Evolutionary conservation across 2,888 invertebrate species (phyloP).

Genomic region (Philaethria dido): DNA sequence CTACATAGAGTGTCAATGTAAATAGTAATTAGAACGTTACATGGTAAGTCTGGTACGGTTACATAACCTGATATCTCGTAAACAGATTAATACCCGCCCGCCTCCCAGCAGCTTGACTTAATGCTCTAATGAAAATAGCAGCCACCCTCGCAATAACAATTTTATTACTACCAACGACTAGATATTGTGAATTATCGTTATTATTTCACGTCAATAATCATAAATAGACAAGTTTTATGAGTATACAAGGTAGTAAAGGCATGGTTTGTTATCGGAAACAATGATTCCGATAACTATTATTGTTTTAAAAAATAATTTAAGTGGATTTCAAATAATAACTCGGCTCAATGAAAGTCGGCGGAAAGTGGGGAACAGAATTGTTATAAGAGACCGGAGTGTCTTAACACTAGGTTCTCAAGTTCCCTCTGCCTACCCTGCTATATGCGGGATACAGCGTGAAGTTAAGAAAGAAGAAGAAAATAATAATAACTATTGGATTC

Average conservation of each 20-base stretch:
- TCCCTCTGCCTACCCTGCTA: too few relatives aligned
- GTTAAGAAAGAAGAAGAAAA: too few relatives aligned
- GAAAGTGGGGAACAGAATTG: too few relatives aligned
- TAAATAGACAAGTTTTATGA: constrained; percentile 52
- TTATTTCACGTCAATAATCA: constrained; percentile 55
- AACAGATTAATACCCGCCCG: constrained; percentile 68
- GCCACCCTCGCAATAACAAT: constrained; percentile 54
- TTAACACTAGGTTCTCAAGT: too few relatives aligned
- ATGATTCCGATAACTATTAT: constrained; percentile 4
- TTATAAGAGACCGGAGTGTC: too few relatives aligned
- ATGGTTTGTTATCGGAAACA: constrained; percentile 31
- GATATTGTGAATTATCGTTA: constrained; percentile 54
- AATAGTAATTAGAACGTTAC: constrained; percentile 9
- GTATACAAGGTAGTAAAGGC: constrained; percentile 41
- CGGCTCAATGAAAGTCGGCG: too few relatives aligned
- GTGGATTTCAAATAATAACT: too few relatives aligned
- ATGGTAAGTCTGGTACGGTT: constrained; percentile 58
- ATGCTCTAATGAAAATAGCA: constrained; percentile 68
- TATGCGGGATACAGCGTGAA: too few relatives aligned
- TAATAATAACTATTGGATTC: too few relatives aligned
- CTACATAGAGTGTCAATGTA: background rate
- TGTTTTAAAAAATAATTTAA: background rate
- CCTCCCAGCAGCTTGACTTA: constrained; percentile 62
- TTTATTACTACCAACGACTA: constrained; percentile 56
- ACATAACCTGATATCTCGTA: constrained; percentile 68